Evolutionary conservation across 2,797 vertebrate genomes (phyloP), one percentile per base, ranked within the genome.

Genomic region (Peromyscus aztecus): DNA sequence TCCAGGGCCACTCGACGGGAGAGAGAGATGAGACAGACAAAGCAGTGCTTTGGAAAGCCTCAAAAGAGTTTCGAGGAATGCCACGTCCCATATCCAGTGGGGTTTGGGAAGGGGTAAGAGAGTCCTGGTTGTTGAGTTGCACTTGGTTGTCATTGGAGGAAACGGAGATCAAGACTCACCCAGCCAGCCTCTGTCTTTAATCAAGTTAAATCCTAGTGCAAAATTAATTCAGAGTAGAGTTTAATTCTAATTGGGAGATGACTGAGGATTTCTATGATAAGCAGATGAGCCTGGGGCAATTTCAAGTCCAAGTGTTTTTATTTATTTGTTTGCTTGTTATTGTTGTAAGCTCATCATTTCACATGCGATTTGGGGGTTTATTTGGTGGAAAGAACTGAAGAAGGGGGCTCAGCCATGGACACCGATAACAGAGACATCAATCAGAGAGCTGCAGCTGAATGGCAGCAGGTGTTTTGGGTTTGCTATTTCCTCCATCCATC

Each of bases 11-110:
- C 0, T 9, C 85, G 88, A 49, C 21, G 94, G 57, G 89, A 81
- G 52, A 89, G 73, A 57, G 55, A 23, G 6, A 46, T 12, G 11
- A 89, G 89, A 76, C 71, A 96, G 85, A 97, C 96, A 98, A 98
- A 98, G 97, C 73, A 37, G 75, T 0, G 13, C 97, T 98, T 98
- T 98, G 95, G 89, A 95, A 92, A 85, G 93, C 65, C 86, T 97
- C 88, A 92, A 49, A 96, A 87, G 96, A 95, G 92, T 96, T 98
- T 98, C 97, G 96, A 98, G 97, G 98, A 98, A 98, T 97, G 96
- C 77, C 89, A 27, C 2, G 2, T 94, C 84, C 92, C 61, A 29
- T 85, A 95, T 82, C 94, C 31, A 2, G 95, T 52, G 75, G 77
- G 77, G 92, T 55, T 89, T 43, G 61, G 29, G 76, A 57, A 65